Conservation (phyloP, 2,888 invertebrate genomes). For the Hypolimnas misippus region DNA sequence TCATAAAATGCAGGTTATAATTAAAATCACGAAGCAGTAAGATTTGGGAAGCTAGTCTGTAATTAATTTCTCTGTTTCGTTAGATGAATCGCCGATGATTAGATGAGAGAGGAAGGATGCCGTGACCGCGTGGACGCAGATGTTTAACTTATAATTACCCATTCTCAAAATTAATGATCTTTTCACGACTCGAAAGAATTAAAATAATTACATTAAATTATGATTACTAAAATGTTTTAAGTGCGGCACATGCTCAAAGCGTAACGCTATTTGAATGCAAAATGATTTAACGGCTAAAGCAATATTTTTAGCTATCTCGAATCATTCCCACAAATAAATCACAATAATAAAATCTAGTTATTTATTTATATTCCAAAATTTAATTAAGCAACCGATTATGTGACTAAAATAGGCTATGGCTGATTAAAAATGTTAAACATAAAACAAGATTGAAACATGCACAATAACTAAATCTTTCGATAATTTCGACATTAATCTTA, state of each 20-base stretch:
- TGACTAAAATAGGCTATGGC: not conserved
- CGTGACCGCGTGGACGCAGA: conserved; percentile 73
- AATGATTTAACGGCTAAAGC: conserved; percentile 19
- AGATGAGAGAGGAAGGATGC: conserved; percentile 61
- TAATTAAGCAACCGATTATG: not conserved
- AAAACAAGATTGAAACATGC: conserved; percentile 10
- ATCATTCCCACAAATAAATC: conserved; percentile 10
- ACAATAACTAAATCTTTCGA: conserved; percentile 39
- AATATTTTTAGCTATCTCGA: conserved; percentile 15
- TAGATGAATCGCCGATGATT: conserved; percentile 82
- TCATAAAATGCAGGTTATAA: conserved; percentile 71
- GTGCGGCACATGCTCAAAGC: conserved; percentile 27
- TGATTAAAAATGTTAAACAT: conserved; percentile 1
- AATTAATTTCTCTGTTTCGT: conserved; percentile 78
- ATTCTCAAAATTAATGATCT: conserved; percentile 67
- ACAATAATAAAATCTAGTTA: not conserved
- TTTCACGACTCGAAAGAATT: conserved; percentile 59
- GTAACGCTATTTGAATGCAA: conserved; percentile 25
- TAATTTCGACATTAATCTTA: conserved; percentile 59
- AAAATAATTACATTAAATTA: conserved; percentile 39
- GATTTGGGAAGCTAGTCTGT: conserved; percentile 72
- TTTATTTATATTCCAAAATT: not conserved
- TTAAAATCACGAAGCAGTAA: conserved; percentile 78
- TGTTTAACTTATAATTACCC: conserved; percentile 76
- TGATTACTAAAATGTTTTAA: conserved; percentile 34